These are phyloP conservation scores for Oreocharis arfaki DNA, from an alignment of 2,113 vertebrate genomes.

Conservation along the genomic window DNA sequence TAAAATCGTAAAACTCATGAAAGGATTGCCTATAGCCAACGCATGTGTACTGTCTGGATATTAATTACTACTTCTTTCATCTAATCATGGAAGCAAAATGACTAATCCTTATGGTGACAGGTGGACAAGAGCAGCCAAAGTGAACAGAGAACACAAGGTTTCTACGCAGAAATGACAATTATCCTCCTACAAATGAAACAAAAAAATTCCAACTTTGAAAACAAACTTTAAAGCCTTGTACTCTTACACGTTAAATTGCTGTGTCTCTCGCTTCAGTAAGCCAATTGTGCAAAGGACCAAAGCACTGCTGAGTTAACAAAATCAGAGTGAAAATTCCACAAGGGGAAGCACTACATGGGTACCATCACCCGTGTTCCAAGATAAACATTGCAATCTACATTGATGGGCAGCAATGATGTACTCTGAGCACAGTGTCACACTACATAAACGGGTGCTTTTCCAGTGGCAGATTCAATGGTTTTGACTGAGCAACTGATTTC, in stretches of 20 bases:
- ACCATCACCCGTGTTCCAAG: not conserved
- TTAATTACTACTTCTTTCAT: not conserved
- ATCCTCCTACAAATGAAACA: not conserved
- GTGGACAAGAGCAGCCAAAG: not conserved
- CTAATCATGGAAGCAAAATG: not conserved
- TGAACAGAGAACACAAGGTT: not conserved
- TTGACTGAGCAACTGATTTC: not conserved
- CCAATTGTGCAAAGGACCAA: not conserved
- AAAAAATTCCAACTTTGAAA: not conserved
- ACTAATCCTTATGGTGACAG: not conserved
- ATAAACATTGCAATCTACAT: not conserved
- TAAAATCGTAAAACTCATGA: not conserved
- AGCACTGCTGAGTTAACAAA: not conserved
- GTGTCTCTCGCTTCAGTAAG: not conserved
- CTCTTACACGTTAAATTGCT: not conserved
- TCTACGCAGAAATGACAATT: not conserved
- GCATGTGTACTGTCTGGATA: not conserved
- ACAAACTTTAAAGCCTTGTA: not conserved
- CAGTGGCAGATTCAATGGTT: not conserved
- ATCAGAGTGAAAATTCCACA: not conserved
- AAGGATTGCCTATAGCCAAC: not conserved
- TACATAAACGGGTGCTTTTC: not conserved
- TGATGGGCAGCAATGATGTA: not conserved
- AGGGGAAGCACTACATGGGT: not conserved
- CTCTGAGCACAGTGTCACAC: not conserved